A percentile compares a stretch with the other conserved stretches of the same genome.
phyloP scores from a whole-genome alignment of 2,113 vertebrate genomes.

The Vidua macroura region DNA sequence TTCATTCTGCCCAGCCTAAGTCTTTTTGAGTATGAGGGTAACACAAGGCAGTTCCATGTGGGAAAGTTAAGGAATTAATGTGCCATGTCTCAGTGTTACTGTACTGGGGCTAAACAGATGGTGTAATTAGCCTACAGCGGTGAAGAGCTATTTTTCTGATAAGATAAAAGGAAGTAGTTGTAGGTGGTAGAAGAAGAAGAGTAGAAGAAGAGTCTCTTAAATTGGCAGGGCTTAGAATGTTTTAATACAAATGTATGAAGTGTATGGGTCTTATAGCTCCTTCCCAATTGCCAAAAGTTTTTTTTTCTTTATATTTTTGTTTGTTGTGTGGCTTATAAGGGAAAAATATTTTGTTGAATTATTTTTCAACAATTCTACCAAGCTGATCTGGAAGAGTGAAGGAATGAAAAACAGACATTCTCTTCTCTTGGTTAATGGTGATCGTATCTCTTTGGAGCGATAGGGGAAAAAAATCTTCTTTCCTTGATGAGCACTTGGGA shows the following conservation, averaged over 20 bases:
- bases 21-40: conserved; percentile 54
- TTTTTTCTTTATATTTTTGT: neutral
- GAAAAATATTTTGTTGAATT: neutral
- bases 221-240: conserved; percentile 33
- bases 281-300: neutral
- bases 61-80: conserved; percentile 76
- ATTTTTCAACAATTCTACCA: neutral
- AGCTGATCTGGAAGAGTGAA: neutral
- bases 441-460: accelerated
- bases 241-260: conserved; percentile 24
- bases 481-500: neutral
- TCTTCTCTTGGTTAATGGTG: neutral
- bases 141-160: conserved; percentile 67
- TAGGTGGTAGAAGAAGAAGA: conserved; percentile 64
- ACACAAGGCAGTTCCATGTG: conserved; percentile 54
- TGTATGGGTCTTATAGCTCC: neutral
- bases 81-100: conserved; percentile 68
- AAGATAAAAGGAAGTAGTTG: conserved; percentile 72
- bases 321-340: neutral
- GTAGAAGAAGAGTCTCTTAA: conserved; percentile 54
- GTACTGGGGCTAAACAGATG: conserved; percentile 76
- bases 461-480: neutral
- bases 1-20: conserved; percentile 7
- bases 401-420: neutral
- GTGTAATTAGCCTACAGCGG: conserved; percentile 75